Base-by-base conservation (phyloP, 2,797 vertebrate genomes). In the Sebastes wilsoni region DNA sequence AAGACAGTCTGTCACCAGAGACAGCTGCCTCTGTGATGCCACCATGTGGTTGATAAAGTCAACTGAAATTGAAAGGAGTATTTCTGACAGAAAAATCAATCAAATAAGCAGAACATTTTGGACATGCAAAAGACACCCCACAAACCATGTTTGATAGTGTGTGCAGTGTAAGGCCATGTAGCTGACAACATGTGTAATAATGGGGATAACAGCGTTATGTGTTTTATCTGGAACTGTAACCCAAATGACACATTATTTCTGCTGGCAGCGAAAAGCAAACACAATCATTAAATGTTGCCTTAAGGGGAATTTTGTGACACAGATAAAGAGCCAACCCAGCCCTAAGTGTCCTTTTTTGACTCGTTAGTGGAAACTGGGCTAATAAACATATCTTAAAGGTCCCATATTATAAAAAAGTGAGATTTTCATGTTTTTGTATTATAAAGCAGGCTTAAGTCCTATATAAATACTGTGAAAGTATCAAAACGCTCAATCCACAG, bases 201-300 rank as follows among this genome's bases (percentile, higher is more conserved):
- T 11, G 23, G 1, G 14, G 49, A 78, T 69, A 79, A 78, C 61
- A 61, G 59, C 20, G 42, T 58, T 73, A 32, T 71, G 65, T 73
- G 74, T 87, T 84, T 30, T 38, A 86, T 86, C 28, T 80, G 61
- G 80, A 76, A 54, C 61, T 49, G 62, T 25, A 38, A 32, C 56
- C 49, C 27, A 64, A 67, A 38, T 77, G 62, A 88, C 27, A 77
- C 70, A 81, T 83, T 28, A 75, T 66, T 71, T 85, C 72, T 49
- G 76, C 77, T 73, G 66, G 49, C 69, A 74, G 54, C 9, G 49
- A 61, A 28, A 81, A 38, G 61, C 79, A 88, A 84, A 88, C 56
- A 79, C 52, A 65, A 87, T 85, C 72, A 81, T 87, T 82, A 87
- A 88, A 88, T 76, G 74, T 38, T 73, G 79, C 85, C 87, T 77